Base-by-base conservation (phyloP, 2,888 invertebrate genomes). In the Agrotis clavis region DNA sequence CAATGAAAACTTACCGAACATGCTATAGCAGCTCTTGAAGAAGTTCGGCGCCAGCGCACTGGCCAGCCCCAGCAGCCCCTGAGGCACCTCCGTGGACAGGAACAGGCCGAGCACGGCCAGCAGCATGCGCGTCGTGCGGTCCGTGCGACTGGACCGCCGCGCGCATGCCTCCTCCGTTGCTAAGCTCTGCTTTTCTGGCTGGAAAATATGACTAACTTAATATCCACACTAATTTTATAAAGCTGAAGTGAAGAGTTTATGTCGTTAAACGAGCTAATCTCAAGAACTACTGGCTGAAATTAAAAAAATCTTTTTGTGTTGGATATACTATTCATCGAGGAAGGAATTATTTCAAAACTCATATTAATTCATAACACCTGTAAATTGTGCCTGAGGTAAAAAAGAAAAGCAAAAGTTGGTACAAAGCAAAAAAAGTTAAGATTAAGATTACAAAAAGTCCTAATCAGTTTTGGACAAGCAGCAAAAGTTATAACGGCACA, bases 101-200 rank as follows among this genome's bases (percentile, higher is more conserved):
- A 99, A 99, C 18, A 99, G 96, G 13, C 99, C 96, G 41, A 99
- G 96, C 16, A 99, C 98, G 0, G 99, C 99, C 30, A 99, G 95
- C 71, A 99, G 95, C 99, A 99, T 99, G 80, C 98, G 97, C 0
- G 99, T 99, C 0, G 99, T 99, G 54, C 99, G 97, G 92, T 99
- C 98, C 1, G 98, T 97, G 51, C 96, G 92, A 67, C 94, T 95
- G 4, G 94, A 87, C 14, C 96, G 91, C 1, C 96, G 92, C 53
- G 91, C 92, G 73, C 92, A 87, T 3, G 93, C 79, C 76, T 95
- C 96, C 2, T 96, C 96, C 1, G 79, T 80, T 19, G 95, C 94
- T 59, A 96, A 86, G 81, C 94, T 94, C 86, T 94, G 95, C 83
- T 96, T 96, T 80, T 96, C 96, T 4, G 93, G 89, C 96, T 96